Conservation (phyloP, 1,140 invertebrate genomes). For the Amphibalanus amphitrite region DNA sequence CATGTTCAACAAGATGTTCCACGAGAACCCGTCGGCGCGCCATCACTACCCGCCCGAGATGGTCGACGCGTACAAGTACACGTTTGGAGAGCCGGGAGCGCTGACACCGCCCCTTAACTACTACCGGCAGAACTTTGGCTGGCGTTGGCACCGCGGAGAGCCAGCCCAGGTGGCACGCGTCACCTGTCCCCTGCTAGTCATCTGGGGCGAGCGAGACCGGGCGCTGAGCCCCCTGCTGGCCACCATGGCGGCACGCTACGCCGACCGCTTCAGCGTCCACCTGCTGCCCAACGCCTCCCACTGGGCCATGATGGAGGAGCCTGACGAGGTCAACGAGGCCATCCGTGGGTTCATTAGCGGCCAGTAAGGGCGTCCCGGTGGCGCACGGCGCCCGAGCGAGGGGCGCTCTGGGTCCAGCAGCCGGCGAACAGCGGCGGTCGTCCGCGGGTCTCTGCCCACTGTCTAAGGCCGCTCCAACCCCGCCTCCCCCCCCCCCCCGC, state of each 20-base stretch:
- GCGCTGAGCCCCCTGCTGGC: slow-evolving; percentile 3
- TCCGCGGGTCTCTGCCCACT: too few species aligned
- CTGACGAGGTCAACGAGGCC: slow-evolving; percentile 11
- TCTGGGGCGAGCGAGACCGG: slow-evolving; percentile 10
- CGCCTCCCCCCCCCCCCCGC: too few species aligned
- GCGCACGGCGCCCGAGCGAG: too few species aligned
- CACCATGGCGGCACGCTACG: neutral
- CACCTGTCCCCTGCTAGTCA: slow-evolving; percentile 6
- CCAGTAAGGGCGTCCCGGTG: neutral
- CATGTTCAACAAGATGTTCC: slow-evolving; percentile 9
- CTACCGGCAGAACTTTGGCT: slow-evolving; percentile 13
- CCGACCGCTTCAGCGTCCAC: slow-evolving; percentile 1
- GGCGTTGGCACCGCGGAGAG: neutral
- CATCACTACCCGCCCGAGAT: slow-evolving; percentile 6
- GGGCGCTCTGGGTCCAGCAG: too few species aligned
- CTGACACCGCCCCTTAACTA: slow-evolving; percentile 17
- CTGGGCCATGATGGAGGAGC: slow-evolving; percentile 15
- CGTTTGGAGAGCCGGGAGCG: slow-evolving; percentile 15
- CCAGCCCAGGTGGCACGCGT: neutral
- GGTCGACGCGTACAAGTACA: slow-evolving; percentile 18
- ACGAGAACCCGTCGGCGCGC: neutral
- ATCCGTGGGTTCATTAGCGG: slow-evolving; percentile 7
- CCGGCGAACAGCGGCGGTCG: too few species aligned
- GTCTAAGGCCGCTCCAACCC: too few species aligned
- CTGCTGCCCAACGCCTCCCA: slow-evolving; percentile 13